Evolutionary conservation across 1,140 invertebrate species (phyloP).

Genomic region (Lepidostoma basale): DNA sequence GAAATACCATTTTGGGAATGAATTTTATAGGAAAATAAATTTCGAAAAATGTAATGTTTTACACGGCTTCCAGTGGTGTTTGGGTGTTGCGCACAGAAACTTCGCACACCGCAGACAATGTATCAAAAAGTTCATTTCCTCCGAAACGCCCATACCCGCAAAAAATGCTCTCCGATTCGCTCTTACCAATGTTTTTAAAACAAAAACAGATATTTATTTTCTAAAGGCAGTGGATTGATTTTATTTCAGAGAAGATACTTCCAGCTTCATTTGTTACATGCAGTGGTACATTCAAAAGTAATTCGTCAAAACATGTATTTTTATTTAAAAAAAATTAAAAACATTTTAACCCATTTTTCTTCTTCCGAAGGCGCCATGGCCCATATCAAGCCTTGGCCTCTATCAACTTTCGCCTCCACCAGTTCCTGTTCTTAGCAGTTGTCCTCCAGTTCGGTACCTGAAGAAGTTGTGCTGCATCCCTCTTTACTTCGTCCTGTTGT

Average conservation of each 20-base stretch:
- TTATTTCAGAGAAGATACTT: neutral
- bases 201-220: constrained; percentile 5
- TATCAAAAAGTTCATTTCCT: constrained; percentile 25
- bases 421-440: no score
- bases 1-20: neutral
- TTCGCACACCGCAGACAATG: constrained; percentile 14
- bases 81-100: neutral
- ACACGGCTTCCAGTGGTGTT: neutral
- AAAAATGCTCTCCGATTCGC: neutral
- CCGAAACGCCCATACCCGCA: neutral
- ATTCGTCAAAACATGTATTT: no score
- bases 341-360: no score
- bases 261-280: no score
- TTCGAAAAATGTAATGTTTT: neutral
- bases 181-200: neutral
- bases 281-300: no score
- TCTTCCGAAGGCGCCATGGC: no score
- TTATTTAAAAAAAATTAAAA: no score
- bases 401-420: no score
- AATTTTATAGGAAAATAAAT: neutral
- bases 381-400: no score
- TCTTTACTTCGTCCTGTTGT: no score
- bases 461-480: no score
- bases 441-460: no score
- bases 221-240: neutral